Percentiles rank a stretch among this genome's conserved stretches.
These are phyloP conservation scores for Bubalus kerabau DNA, from an alignment of 2,113 vertebrate genomes.

Conservation along the genomic window DNA sequence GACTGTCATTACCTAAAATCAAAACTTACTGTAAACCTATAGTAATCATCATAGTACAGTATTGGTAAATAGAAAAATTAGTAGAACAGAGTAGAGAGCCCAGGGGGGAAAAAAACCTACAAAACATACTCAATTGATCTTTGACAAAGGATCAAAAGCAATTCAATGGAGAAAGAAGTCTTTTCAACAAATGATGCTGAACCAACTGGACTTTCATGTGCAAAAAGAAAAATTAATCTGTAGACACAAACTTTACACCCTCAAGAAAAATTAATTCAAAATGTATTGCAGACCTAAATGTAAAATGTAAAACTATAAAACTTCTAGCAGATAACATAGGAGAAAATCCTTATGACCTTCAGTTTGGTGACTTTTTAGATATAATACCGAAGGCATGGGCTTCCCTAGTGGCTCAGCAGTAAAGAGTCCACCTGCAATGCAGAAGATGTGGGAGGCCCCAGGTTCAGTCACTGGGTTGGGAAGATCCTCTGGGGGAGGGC, in stretches of 20 bases:
- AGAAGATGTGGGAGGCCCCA: background rate
- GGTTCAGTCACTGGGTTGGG: background rate
- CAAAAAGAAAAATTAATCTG: background rate
- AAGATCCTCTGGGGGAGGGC: accelerated
- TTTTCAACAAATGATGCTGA: background rate
- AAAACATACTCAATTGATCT: background rate
- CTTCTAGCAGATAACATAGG: background rate
- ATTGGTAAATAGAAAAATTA: background rate
- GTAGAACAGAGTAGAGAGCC: background rate
- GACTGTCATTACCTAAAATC: background rate
- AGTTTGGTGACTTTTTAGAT: background rate
- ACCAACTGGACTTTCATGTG: background rate
- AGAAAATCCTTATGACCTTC: background rate
- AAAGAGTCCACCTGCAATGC: background rate
- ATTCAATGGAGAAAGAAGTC: background rate
- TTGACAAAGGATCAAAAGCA: background rate
- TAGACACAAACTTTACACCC: background rate
- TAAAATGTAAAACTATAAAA: background rate
- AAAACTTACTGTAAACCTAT: background rate
- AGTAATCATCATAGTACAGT: background rate
- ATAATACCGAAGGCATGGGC: background rate
- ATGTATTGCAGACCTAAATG: background rate
- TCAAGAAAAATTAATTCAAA: background rate
- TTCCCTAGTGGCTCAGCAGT: background rate
- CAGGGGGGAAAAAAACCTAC: background rate